phyloP scores from a whole-genome alignment of 2,888 invertebrate species.

The Eudemis profundana region DNA sequence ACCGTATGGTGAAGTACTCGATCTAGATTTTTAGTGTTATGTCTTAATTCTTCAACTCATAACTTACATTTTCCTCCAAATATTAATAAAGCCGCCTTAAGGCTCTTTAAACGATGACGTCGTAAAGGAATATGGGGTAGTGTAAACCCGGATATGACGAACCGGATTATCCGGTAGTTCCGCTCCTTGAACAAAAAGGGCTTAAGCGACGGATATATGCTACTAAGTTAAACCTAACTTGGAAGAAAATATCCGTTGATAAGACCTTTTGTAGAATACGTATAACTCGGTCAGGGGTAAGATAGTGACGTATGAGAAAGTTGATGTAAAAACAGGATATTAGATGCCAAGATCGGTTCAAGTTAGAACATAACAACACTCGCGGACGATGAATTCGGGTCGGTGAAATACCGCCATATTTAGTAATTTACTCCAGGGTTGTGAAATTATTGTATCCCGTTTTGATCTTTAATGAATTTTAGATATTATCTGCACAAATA shows the following conservation, averaged over 20 bases:
- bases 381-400: too few species aligned
- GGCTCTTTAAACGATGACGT: slow-evolving; percentile 11
- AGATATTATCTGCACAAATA: too few species aligned
- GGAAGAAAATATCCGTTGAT: not conserved
- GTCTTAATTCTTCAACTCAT: not conserved
- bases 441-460: too few species aligned
- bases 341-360: slow-evolving; percentile 47
- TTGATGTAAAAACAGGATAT: slow-evolving; percentile 44
- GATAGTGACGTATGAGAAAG: slow-evolving; percentile 35
- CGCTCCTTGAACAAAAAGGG: not conserved
- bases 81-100: slow-evolving; percentile 11
- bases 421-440: too few species aligned
- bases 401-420: too few species aligned
- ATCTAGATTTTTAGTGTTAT: not conserved
- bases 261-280: not conserved
- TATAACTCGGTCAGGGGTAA: slow-evolving; percentile 52
- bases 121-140: slow-evolving; percentile 25
- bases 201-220: too few species aligned
- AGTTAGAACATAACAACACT: too few species aligned
- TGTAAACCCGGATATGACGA: slow-evolving; percentile 68
- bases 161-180: slow-evolving; percentile 67
- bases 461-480: too few species aligned
- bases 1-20: too few species aligned
- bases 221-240: too few species aligned
- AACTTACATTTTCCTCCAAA: not conserved